Percentiles rank a stretch among this genome's conserved stretches.
Evolutionary conservation across 1,140 invertebrate species (phyloP).

Genomic region (Temnothorax curvispinosus): DNA sequence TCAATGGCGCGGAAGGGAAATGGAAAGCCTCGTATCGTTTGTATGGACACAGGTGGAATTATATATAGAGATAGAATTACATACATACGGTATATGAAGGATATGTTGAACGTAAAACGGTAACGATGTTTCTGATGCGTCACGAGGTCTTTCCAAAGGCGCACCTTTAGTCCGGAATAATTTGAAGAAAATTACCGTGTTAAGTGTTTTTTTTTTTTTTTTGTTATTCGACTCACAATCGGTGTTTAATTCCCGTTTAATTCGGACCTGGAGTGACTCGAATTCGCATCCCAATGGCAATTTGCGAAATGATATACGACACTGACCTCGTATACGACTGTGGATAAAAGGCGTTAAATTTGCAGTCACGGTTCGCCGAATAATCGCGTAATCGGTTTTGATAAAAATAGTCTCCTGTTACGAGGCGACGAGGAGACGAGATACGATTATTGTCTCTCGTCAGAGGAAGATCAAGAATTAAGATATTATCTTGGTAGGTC

Average conservation of each 20-base stretch:
- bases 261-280: neutral
- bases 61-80: neutral
- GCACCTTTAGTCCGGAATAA: neutral
- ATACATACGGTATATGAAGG: neutral
- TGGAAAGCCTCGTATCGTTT: neutral
- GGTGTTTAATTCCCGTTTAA: neutral
- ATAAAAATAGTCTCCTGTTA: neutral
- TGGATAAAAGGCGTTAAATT: slow-evolving; percentile 28
- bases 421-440: neutral
- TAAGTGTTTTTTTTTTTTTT: neutral
- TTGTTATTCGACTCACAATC: neutral
- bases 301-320: neutral
- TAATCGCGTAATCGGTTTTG: neutral
- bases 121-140: neutral
- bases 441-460: neutral
- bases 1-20: neutral
- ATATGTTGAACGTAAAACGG: neutral
- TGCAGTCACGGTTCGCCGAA: neutral
- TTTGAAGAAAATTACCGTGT: neutral
- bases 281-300: neutral
- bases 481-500: neutral
- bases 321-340: slow-evolving; percentile 23
- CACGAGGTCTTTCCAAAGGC: neutral
- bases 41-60: neutral
- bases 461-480: neutral